Percentiles rank a stretch among this genome's conserved stretches.
Conservation (phyloP, 2,888 invertebrate genomes). For the Tenthredo scrophulariae region DNA sequence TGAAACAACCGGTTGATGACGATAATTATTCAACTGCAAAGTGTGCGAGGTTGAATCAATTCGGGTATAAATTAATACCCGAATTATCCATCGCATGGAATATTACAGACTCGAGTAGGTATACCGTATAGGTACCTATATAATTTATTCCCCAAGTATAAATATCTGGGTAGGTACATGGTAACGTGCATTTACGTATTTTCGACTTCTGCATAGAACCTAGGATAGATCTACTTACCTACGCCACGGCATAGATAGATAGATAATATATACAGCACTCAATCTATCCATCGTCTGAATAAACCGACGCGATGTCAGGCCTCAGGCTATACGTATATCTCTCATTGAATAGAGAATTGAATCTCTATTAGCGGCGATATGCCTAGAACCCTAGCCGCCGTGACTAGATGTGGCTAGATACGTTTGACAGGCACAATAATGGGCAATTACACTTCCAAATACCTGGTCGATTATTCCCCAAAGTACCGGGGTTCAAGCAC, state of each 20-base stretch:
- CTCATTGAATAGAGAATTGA: constrained; percentile 46
- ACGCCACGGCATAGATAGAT: background rate
- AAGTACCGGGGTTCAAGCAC: background rate
- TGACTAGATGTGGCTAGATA: constrained; percentile 27
- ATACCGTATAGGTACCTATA: background rate
- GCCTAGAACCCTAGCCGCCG: background rate
- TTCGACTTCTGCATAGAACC: background rate
- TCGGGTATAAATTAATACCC: background rate
- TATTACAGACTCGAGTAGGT: background rate
- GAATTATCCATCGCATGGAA: background rate
- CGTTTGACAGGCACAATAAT: constrained; percentile 47
- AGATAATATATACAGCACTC: constrained; percentile 2
- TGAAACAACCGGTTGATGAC: constrained; percentile 6
- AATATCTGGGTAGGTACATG: background rate
- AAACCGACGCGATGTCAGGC: background rate
- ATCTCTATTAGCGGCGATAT: constrained; percentile 44
- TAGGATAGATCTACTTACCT: background rate
- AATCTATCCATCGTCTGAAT: constrained; percentile 20
- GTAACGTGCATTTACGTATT: background rate
- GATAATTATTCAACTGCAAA: background rate
- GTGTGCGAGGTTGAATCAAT: background rate
- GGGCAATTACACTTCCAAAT: constrained; percentile 49
- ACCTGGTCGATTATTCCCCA: constrained; percentile 33
- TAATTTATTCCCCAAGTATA: background rate
- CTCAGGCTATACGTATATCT: constrained; percentile 11